A percentile compares a stretch with the other conserved stretches of the same genome.
Conservation (phyloP, 2,797 vertebrate genomes). For the Sparidentex hasta region DNA sequence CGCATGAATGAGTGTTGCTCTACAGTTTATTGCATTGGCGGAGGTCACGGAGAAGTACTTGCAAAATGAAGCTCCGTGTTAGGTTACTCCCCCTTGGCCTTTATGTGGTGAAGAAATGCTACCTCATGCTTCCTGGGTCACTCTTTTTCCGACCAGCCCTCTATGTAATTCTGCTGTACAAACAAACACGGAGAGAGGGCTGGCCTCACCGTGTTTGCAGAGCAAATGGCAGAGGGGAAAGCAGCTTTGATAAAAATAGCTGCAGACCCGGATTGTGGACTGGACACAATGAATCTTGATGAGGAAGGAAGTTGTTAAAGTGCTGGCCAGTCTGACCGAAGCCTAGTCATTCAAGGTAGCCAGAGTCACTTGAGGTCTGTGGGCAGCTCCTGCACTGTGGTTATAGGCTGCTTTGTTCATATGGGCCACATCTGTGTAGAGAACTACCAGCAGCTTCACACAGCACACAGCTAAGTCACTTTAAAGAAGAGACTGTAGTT, state of each 20-base stretch:
- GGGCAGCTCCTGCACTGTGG: slow-evolving; percentile 45
- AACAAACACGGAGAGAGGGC: slow-evolving; percentile 63
- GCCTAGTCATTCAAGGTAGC: slow-evolving; percentile 64
- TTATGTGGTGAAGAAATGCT: slow-evolving; percentile 57
- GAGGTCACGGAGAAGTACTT: slow-evolving; percentile 22
- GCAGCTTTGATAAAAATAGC: slow-evolving; percentile 81
- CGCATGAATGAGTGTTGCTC: slow-evolving; percentile 52
- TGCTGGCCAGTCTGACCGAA: slow-evolving; percentile 71
- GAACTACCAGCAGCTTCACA: slow-evolving; percentile 15
- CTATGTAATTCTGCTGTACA: slow-evolving; percentile 52
- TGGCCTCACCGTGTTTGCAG: slow-evolving; percentile 62
- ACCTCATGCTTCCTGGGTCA: slow-evolving; percentile 56
- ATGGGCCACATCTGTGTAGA: slow-evolving; percentile 36
- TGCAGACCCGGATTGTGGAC: slow-evolving; percentile 50
- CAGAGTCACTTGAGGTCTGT: slow-evolving; percentile 59
- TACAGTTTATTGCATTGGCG: slow-evolving; percentile 23
- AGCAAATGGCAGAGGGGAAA: slow-evolving; percentile 60
- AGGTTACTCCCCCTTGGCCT: slow-evolving; percentile 22
- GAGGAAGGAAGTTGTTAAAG: slow-evolving; percentile 86
- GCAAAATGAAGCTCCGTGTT: slow-evolving; percentile 25
- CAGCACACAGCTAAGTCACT: neutral
- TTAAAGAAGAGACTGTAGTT: neutral
- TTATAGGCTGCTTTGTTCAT: slow-evolving; percentile 25
- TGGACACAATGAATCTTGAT: slow-evolving; percentile 80
- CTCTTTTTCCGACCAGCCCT: slow-evolving; percentile 28